phyloP scores from a whole-genome alignment of 1,140 invertebrate genomes.

The Bacillus rossius region DNA sequence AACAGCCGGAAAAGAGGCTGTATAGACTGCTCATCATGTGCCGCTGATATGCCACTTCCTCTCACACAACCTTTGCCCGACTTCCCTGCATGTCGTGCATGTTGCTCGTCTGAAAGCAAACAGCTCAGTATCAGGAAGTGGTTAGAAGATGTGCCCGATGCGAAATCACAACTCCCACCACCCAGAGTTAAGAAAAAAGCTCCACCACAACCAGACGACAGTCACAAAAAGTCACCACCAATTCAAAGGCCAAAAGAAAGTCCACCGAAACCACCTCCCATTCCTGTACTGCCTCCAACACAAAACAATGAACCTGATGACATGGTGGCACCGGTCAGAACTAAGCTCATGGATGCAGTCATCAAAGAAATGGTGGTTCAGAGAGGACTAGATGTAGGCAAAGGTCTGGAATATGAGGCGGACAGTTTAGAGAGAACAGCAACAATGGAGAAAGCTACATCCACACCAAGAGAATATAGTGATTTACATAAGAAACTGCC shows the following conservation, averaged over 20 bases:
- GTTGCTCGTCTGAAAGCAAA: constrained; percentile 52
- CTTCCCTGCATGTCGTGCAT: no score
- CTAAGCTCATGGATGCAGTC: constrained; percentile 47
- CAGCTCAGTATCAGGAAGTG: constrained; percentile 67
- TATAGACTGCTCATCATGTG: constrained; percentile 59
- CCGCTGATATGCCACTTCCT: constrained; percentile 25
- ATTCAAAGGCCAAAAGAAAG: background rate
- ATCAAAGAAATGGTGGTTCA: constrained; percentile 46
- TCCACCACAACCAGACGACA: constrained; percentile 21
- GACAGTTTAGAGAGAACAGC: constrained; percentile 65
- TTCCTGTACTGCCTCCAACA: background rate
- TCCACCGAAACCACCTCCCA: background rate
- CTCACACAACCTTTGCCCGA: background rate
- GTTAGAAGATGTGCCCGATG: constrained; percentile 63
- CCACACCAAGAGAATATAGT: constrained; percentile 55
- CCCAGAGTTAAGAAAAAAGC: constrained; percentile 35
- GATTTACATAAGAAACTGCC: constrained; percentile 30
- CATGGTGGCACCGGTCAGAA: background rate
- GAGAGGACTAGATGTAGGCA: constrained; percentile 36
- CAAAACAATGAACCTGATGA: no score
- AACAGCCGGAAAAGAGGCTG: constrained; percentile 49
- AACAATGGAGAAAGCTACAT: constrained; percentile 30
- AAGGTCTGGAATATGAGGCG: constrained; percentile 59
- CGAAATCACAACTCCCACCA: constrained; percentile 22
- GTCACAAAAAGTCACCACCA: no score